phyloP scores from a whole-genome alignment of 2,888 invertebrate genomes.

The Acheta domesticus region DNA sequence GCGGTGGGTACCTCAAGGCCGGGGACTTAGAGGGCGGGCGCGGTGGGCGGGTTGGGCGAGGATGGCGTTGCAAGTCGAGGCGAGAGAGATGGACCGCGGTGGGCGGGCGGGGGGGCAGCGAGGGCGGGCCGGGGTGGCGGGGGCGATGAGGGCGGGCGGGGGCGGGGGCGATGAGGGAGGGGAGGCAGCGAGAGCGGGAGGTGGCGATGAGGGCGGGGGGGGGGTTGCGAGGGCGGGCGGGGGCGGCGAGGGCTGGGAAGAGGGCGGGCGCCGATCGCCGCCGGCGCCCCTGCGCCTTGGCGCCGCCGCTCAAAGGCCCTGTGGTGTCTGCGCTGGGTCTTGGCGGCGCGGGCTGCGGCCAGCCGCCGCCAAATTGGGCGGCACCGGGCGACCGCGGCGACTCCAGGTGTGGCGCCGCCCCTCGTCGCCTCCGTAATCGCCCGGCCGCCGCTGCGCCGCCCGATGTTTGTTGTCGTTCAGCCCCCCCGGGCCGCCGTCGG shows the following conservation, averaged over 20 bases:
- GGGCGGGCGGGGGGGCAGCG: too few species aligned
- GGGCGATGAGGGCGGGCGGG: too few species aligned
- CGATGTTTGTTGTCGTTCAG: not conserved
- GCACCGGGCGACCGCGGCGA: not conserved
- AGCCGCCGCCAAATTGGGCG: not conserved
- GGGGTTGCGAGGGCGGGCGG: too few species aligned
- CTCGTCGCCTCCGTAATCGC: slow-evolving; percentile 9
- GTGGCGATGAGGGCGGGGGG: too few species aligned
- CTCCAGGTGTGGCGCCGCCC: not conserved
- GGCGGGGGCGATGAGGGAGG: too few species aligned
- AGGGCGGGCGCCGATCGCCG: not conserved
- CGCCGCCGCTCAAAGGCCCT: not conserved
- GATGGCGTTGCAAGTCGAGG: too few species aligned
- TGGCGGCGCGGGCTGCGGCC: not conserved
- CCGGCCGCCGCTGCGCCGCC: not conserved
- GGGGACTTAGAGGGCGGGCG: too few species aligned
- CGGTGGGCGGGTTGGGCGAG: too few species aligned
- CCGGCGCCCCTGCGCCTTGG: not conserved
- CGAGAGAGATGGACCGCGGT: too few species aligned
- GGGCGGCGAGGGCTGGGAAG: not conserved
- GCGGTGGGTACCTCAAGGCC: too few species aligned
- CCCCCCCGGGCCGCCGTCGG: not conserved
- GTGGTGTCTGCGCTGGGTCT: slow-evolving; percentile 4
- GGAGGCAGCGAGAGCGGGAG: too few species aligned
- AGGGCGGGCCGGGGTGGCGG: too few species aligned